phyloP scores from a whole-genome alignment of 2,113 vertebrate genomes.

The Otocyon megalotis region DNA sequence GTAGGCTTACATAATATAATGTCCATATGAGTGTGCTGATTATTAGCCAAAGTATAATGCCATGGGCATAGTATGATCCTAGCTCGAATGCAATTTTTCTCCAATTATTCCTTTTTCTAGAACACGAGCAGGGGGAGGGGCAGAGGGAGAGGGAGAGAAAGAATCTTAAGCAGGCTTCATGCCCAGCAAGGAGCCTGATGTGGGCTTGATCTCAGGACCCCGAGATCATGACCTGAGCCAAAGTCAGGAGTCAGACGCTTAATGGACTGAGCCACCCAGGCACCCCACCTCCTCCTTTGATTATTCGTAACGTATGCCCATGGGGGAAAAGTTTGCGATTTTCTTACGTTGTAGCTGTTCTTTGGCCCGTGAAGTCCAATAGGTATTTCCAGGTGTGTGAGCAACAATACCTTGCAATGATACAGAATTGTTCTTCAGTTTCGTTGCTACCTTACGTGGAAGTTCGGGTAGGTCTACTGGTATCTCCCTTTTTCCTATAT shows the following conservation, averaged over 20 bases:
- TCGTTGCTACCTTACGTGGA: background rate
- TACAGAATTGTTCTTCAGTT: background rate
- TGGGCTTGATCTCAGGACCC: background rate
- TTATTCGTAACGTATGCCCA: background rate
- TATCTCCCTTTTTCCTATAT: background rate
- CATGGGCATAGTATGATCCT: background rate
- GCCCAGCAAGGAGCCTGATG: background rate
- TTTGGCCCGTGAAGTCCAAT: background rate
- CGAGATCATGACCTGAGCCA: background rate
- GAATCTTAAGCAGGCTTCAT: background rate
- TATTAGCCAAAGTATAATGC: background rate
- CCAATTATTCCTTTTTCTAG: background rate
- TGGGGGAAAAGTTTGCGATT: background rate
- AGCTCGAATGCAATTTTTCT: background rate
- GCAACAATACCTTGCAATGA: background rate
- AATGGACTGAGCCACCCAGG: background rate
- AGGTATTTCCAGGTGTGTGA: background rate
- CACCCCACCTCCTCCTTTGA: background rate
- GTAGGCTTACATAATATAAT: background rate
- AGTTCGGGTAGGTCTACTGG: background rate
- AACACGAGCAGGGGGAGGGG: background rate
- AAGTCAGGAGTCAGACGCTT: background rate
- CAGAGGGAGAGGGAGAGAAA: background rate
- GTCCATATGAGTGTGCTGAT: background rate
- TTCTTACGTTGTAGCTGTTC: background rate